These are phyloP conservation scores for Chamaea fasciata DNA, from an alignment of 2,113 vertebrate genomes.

Conservation along the genomic window DNA sequence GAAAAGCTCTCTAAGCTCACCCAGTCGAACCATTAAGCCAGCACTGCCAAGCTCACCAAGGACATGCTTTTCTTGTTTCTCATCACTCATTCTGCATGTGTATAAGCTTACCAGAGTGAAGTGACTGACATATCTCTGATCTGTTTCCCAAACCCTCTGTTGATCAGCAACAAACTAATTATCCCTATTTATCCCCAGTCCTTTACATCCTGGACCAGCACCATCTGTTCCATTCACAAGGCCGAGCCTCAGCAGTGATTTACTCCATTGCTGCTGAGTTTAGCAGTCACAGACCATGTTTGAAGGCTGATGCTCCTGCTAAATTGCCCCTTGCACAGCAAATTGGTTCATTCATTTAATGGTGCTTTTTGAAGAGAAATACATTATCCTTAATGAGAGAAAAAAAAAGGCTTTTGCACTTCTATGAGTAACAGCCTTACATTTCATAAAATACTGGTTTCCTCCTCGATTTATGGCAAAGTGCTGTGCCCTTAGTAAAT, in stretches of 20 bases:
- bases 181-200: neutral
- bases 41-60: neutral
- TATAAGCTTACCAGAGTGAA: neutral
- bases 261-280: neutral
- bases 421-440: neutral
- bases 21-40: neutral
- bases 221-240: neutral
- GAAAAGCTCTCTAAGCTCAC: neutral
- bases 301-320: neutral
- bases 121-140: neutral
- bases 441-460: neutral
- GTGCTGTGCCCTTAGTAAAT: neutral
- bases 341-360: neutral
- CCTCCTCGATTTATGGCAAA: neutral
- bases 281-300: neutral
- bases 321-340: neutral
- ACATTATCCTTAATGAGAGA: neutral
- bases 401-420: neutral
- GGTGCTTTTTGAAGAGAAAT: neutral
- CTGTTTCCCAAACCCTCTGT: neutral
- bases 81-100: neutral
- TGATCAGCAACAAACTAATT: neutral
- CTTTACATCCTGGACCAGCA: neutral
- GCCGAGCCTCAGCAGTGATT: neutral
- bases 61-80: rapidly evolving